Base-by-base conservation (phyloP, 2,888 invertebrate species). In the Lasioglossum leucozonium region DNA sequence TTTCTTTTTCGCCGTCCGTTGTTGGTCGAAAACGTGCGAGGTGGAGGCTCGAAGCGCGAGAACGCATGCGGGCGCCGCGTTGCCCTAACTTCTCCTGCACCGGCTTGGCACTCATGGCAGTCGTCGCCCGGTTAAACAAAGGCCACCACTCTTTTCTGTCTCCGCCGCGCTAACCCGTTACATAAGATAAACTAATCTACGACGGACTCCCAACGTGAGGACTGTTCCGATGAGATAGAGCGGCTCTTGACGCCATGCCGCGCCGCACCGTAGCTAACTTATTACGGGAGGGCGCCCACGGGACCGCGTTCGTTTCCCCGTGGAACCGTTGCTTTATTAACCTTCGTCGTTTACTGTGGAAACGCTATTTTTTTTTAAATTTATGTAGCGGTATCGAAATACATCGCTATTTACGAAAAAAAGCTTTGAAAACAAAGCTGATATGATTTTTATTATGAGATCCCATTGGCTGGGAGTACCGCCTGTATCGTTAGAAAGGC, bases 161-260 rank as follows among this genome's bases (percentile, higher is more conserved):
- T 79, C n/a, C 44, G 18, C n/a, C 51, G n/a, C 72, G 47, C 67
- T 79, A 69, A 80, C 78, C 78, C 72, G 77, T 90, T 90, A 85
- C 86, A 77, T 88, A 90, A 90, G 85, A 88, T 91, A 90, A 91
- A 91, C 86, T 88, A 91, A 90, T 91, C 81, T 84, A 89, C 72
- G 42, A 67, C 40, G 13, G 74, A 83, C 80, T 69, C 58, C 67
- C 85, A 72, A 72, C 69, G 44, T 72, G 74, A 84, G 74, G 72
- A 65, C 51, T 37, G 44, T 65, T 75, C 47, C 55, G 78, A 80
- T 65, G 78, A 80, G 78, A 81, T 80, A 85, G 80, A 79, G 72
- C 47, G 65, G 44, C 72, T 75, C 30, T 51, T 8, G 47, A 51
- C 47, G 22, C 22, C 47, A 2, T 6, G 47, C 6, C 47, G 8